Conservation (phyloP, 1,140 invertebrate species). For the Zophobas atratus region DNA sequence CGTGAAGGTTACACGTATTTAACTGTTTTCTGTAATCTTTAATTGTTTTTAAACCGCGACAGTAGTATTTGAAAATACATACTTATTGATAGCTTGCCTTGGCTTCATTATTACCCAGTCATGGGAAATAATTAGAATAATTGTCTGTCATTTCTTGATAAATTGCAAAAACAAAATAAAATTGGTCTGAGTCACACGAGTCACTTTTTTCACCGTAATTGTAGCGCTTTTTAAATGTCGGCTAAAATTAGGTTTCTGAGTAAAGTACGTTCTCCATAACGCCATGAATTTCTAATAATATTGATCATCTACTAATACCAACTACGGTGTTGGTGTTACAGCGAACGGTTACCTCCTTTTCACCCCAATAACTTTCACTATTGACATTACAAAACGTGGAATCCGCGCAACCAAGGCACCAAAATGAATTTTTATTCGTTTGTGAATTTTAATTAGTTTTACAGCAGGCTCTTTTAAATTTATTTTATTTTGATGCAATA, state of each 20-base stretch:
- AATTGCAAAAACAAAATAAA: conserved; percentile 8
- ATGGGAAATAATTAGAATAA: conserved; percentile 37
- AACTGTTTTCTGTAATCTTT: conserved; percentile 10
- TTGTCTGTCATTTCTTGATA: neutral
- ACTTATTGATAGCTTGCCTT: conserved; percentile 30
- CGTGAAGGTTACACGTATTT: conserved; percentile 22
- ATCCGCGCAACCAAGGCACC: neutral
- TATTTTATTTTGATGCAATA: no score
- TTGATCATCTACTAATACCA: conserved; percentile 21
- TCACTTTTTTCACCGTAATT: neutral
- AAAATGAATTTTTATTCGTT: no score
- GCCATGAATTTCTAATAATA: conserved; percentile 18
- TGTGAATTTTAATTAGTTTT: no score
- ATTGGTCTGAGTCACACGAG: no score
- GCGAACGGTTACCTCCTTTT: conserved; percentile 20
- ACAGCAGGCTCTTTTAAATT: no score
- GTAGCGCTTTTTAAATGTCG: neutral
- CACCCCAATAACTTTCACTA: conserved; percentile 31
- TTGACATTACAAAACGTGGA: conserved; percentile 15
- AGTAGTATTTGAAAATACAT: conserved; percentile 4
- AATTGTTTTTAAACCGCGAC: conserved; percentile 1
- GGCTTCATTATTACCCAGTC: conserved; percentile 32
- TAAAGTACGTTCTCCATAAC: neutral
- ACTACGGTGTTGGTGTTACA: neutral
- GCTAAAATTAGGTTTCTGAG: conserved; percentile 18